Evolutionary conservation across 2,113 vertebrate species (phyloP), one percentile per base, ranked within the genome.

Genomic region (Cranoglanis bouderius): DNA sequence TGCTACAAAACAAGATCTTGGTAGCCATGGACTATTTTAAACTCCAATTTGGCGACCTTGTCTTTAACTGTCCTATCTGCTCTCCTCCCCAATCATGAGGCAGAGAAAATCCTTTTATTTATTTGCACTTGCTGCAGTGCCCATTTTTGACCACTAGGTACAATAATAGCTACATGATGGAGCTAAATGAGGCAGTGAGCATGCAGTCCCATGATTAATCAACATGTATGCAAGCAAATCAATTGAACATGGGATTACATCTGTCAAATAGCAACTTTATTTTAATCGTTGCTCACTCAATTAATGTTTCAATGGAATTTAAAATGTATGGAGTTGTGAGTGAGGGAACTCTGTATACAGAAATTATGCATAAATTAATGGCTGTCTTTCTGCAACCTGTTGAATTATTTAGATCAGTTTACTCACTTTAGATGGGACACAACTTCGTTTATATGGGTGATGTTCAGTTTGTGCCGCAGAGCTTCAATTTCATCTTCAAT

Each of bases 371-470:
- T 74, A 46, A 16, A n/a, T 16, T n/a, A 51, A 51, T 51, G 43
- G 14, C 46, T 51, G 77, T n/a, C 5, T 67, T 59, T 82, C 72
- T 26, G 43, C 55, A 51, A 51, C 4, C 35, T 32, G 35, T 43
- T 57, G 32, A 32, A 19, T 8, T n/a, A 55, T 75, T 74, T 21
- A 8, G 6, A 32, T 6, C 1, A 49, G 18, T 72, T 18, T 2
- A 86, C 96, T 96, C 87, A 97, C 97, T 92, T 94, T 77, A 98
- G 94, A 65, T 92, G 94, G 13, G 90, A 53, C n/a, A 96, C 94
- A 55, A 97, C 95, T 63, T 95, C 92, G 40, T 97, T 94, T 78
- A 97, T 96, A 90, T 94, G 85, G 43, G 81, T 90, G 87, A 96
- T 77, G 12, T 96, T 96, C 89, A 98, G 92, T 40, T 96, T 96